Conservation (phyloP, 1,140 invertebrate genomes). For the Eueides isabella region DNA sequence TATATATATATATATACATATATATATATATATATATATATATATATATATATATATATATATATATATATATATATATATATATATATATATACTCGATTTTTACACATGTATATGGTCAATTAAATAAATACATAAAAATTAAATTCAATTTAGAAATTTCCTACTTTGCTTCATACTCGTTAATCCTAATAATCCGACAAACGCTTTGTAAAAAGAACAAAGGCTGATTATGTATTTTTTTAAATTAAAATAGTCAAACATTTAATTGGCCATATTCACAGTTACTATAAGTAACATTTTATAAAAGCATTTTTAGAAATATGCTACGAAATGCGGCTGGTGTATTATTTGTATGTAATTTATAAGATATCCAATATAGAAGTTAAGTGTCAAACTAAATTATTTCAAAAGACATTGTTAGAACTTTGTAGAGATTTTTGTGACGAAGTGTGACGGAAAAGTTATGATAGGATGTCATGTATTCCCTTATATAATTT, state of each 20-base stretch:
- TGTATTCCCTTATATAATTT: background rate
- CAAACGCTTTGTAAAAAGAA: background rate
- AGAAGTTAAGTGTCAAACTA: constrained; percentile 41
- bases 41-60: background rate
- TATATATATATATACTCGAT: constrained; percentile 21
- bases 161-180: background rate
- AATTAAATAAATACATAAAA: constrained; percentile 25
- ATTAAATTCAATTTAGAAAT: background rate
- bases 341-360: constrained; percentile 13
- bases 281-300: constrained; percentile 22
- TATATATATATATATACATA: too few species aligned
- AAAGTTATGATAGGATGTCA: constrained; percentile 13
- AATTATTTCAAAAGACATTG: constrained; percentile 43
- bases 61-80: constrained; percentile 11
- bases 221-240: background rate
- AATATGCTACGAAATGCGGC: constrained; percentile 29
- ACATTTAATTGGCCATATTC: constrained; percentile 40
- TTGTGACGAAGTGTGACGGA: constrained; percentile 17
- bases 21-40: too few species aligned
- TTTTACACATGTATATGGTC: constrained; percentile 30
- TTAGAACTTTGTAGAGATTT: constrained; percentile 26
- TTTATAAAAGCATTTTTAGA: constrained; percentile 48
- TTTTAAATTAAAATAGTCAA: background rate
- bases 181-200: background rate
- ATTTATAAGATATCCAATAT: constrained; percentile 38